phyloP scores from a whole-genome alignment of 92 coral and sea anemone species.

The Siderastrea siderea region DNA sequence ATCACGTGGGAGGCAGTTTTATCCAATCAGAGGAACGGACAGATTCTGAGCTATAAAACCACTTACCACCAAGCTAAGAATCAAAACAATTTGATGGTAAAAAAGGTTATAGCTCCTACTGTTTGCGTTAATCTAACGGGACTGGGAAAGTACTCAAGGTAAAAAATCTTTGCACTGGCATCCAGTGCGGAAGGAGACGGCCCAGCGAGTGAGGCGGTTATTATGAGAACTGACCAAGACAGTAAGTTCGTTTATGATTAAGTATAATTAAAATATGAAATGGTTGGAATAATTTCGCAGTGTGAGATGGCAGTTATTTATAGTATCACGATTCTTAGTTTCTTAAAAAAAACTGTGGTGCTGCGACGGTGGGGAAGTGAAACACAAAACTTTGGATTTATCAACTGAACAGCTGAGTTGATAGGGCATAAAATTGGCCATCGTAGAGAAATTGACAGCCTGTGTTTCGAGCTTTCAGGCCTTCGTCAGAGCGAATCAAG shows the following conservation, averaged over 20 bases:
- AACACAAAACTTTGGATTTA: too few species aligned
- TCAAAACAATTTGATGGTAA: not conserved
- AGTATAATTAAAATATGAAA: too few species aligned
- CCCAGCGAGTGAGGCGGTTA: not conserved
- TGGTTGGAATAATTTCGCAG: not conserved
- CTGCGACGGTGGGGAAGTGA: too few species aligned
- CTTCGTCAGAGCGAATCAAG: too few species aligned
- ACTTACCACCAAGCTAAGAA: not conserved
- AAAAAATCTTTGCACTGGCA: not conserved
- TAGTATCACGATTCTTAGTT: too few species aligned
- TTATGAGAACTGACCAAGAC: not conserved
- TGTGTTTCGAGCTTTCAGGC: too few species aligned
- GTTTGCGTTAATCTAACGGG: conserved; percentile 8
- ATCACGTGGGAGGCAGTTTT: conserved; percentile 13
- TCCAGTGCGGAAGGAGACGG: conserved; percentile 34
- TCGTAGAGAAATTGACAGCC: too few species aligned
- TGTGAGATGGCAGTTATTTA: too few species aligned
- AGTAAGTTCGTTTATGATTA: conserved; percentile 11
- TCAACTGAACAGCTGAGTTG: too few species aligned
- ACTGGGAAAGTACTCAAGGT: not conserved
- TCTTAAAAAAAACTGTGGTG: too few species aligned
- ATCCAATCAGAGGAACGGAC: not conserved
- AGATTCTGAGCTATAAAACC: not conserved
- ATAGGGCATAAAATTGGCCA: too few species aligned
- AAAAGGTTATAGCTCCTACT: not conserved